Evolutionary conservation across 2,888 invertebrate species (phyloP).

Genomic region (Platycheirus albimanus): DNA sequence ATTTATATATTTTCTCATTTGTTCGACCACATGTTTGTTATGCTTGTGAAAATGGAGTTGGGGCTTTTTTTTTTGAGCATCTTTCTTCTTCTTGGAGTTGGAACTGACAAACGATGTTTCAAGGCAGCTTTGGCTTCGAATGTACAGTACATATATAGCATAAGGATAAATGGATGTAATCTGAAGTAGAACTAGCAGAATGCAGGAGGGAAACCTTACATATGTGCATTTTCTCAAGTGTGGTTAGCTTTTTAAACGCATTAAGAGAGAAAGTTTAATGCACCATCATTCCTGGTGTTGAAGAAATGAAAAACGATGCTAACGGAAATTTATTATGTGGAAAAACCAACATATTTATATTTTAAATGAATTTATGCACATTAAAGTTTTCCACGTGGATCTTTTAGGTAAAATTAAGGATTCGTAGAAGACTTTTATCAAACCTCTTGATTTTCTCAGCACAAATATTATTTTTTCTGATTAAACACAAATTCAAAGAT

Average conservation of each 20-base stretch:
- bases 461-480: no score
- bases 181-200: neutral
- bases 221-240: constrained; percentile 36
- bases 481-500: no score
- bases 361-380: no score
- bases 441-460: no score
- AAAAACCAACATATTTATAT: neutral
- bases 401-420: no score
- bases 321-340: neutral
- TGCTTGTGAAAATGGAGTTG: constrained; percentile 51
- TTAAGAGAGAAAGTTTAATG: constrained; percentile 17
- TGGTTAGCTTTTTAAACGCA: constrained; percentile 33
- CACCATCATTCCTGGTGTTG: neutral
- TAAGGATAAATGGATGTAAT: constrained; percentile 40
- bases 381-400: no score
- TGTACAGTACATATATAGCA: no score
- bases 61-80: constrained; percentile 22
- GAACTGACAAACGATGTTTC: constrained; percentile 45
- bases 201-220: constrained; percentile 16
- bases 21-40: constrained; percentile 70
- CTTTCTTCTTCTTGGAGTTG: no score
- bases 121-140: neutral
- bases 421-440: no score
- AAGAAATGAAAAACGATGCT: neutral
- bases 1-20: constrained; percentile 52